phyloP scores from a whole-genome alignment of 2,113 vertebrate genomes.

The Sus scrofa region T2T-Sscrofa CM000815.6:122749001-122749500 shows the following conservation, averaged over 20 bases:
- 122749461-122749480: not conserved
- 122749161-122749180: not conserved
- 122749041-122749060: slow-evolving; percentile 59
- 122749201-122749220: not conserved
- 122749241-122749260: not conserved
- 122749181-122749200: not conserved
- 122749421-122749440: not conserved
- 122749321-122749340: not conserved
- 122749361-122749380: not conserved
- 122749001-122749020: not conserved
- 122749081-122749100: slow-evolving; percentile 53
- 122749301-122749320: not conserved
- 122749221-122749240: not conserved
- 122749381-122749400: not conserved
- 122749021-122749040: slow-evolving; percentile 62
- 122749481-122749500: not conserved
- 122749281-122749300: not conserved
- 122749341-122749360: not conserved
- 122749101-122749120: slow-evolving; percentile 24
- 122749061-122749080: slow-evolving; percentile 69
- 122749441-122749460: not conserved
- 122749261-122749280: not conserved
- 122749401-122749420: not conserved
- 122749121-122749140: slow-evolving; percentile 45
- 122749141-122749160: not conserved